Percentiles rank a stretch among this genome's conserved stretches.
Evolutionary conservation across 2,888 invertebrate species (phyloP).

Genomic region (Stenodera caucasica): DNA sequence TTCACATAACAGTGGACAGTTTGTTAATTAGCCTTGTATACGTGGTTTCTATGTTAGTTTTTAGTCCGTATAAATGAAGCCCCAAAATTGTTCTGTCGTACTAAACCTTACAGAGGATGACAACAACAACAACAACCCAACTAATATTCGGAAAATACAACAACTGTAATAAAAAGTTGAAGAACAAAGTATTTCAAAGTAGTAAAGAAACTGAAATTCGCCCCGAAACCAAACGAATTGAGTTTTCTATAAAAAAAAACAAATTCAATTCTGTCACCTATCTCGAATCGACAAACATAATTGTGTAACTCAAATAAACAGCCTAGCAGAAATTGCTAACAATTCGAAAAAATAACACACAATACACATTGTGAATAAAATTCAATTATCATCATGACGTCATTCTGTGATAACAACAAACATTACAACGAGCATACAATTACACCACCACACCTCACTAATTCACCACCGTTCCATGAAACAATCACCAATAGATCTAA

Average conservation of each 20-base stretch:
- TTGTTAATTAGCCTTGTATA: slow-evolving; percentile 3
- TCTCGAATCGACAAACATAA: not conserved
- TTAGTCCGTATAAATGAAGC: not conserved
- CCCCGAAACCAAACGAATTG: not conserved
- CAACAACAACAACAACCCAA: no score
- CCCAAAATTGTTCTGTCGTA: not conserved
- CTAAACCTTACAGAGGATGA: not conserved
- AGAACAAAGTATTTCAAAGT: no score
- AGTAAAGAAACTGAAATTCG: no score
- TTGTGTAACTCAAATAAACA: not conserved
- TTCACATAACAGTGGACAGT: not conserved
- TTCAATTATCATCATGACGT: not conserved
- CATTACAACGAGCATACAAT: not conserved
- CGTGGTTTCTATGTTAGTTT: not conserved
- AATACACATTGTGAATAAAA: not conserved
- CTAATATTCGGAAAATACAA: no score
- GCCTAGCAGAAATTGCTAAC: not conserved
- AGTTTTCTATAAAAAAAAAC: not conserved
- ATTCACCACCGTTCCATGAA: not conserved
- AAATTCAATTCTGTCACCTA: no score
- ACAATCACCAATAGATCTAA: no score
- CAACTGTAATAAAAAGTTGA: no score
- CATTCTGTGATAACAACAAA: not conserved
- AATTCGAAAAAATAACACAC: not conserved
- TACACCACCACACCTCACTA: not conserved